Conservation (phyloP, 1,140 invertebrate species). For the Pomacea maculata region DNA sequence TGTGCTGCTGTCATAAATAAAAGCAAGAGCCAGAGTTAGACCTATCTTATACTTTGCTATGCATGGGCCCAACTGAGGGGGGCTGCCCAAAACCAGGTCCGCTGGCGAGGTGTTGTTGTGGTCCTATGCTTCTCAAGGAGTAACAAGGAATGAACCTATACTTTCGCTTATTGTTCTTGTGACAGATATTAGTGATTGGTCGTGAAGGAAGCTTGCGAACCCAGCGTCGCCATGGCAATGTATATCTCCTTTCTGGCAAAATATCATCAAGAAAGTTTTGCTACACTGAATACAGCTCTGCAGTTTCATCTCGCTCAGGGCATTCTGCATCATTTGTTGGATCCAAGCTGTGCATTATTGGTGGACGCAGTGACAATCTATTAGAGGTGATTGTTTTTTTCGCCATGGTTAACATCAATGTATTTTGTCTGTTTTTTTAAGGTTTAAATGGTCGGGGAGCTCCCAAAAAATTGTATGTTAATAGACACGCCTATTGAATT, state of each 20-base stretch:
- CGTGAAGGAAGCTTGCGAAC: conserved; percentile 59
- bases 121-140: no score
- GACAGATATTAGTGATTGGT: conserved; percentile 40
- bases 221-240: conserved; percentile 56
- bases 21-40: no score
- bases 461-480: no score
- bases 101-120: no score
- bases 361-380: conserved; percentile 57
- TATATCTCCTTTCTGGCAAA: conserved; percentile 49
- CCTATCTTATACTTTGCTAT: no score
- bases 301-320: conserved; percentile 60
- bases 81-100: no score
- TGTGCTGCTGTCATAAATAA: neutral
- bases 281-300: conserved; percentile 48
- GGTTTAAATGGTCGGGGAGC: conserved; percentile 15
- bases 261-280: conserved; percentile 39
- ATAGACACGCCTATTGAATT: no score
- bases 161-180: neutral
- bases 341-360: conserved; percentile 50
- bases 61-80: no score
- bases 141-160: no score
- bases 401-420: conserved; percentile 3
- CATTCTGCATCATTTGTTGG: conserved; percentile 52
- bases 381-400: conserved; percentile 48
- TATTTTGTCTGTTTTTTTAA: conserved; percentile 14